phyloP scores from a whole-genome alignment of 2,113 vertebrate species.

The Rhinolophus ferrumequinum region DNA sequence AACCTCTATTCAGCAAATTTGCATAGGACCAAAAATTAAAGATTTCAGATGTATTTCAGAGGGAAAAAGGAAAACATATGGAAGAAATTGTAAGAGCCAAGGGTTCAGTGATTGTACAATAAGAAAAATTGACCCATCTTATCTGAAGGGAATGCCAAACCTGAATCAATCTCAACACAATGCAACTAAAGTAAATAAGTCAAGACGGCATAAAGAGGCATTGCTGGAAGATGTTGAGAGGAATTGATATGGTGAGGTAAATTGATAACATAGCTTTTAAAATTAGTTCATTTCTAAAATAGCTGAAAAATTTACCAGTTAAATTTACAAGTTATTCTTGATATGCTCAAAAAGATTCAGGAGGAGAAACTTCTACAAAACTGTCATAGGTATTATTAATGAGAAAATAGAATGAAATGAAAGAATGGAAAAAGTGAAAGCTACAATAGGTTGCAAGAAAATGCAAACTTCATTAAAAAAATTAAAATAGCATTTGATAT shows the following conservation, averaged over 20 bases:
- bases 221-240: neutral
- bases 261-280: neutral
- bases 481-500: neutral
- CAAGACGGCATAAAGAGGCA: neutral
- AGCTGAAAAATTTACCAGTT: neutral
- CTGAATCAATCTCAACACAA: neutral
- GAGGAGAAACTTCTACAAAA: neutral
- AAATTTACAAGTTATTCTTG: neutral
- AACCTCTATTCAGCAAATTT: neutral
- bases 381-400: neutral
- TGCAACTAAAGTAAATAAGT: neutral
- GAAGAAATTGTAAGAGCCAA: neutral
- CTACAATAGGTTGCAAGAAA: neutral
- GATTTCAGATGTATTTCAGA: neutral
- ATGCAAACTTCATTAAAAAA: conserved; percentile 18
- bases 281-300: conserved; percentile 12
- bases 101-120: neutral
- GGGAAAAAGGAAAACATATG: neutral
- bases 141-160: neutral
- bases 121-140: neutral
- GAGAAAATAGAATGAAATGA: neutral
- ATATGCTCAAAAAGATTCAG: neutral
- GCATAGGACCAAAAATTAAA: neutral
- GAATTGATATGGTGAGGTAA: neutral
- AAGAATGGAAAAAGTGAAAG: neutral